phyloP scores from a whole-genome alignment of 2,797 vertebrate species.

The Lepus oiostolus region DNA sequence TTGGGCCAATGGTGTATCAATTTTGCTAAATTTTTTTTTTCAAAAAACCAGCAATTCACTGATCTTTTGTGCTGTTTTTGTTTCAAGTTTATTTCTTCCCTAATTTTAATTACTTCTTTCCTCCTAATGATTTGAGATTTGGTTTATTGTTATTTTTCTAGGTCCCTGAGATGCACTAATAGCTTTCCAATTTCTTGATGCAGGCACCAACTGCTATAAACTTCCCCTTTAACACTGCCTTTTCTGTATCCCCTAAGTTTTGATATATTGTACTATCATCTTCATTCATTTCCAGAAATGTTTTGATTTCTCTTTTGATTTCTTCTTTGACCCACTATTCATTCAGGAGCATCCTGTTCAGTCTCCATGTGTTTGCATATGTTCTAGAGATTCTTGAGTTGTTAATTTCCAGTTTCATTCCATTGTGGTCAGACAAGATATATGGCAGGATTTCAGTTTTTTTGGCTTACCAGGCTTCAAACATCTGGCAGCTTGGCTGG shows the following conservation, averaged over 20 bases:
- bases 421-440: no score
- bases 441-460: not conserved
- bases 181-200: not conserved
- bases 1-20: no score
- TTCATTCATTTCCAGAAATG: not conserved
- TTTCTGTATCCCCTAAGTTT: not conserved
- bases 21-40: no score
- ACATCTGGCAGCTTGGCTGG: no score
- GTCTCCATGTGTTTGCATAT: no score
- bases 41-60: no score
- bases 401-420: no score
- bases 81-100: no score
- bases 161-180: not conserved
- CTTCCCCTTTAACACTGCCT: not conserved
- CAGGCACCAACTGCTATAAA: not conserved
- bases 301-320: not conserved
- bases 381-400: no score
- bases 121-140: not conserved
- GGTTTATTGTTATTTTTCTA: not conserved
- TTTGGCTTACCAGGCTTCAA: not conserved
- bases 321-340: not conserved
- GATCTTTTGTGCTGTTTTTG: no score
- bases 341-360: no score
- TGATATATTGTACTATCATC: not conserved
- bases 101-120: no score